phyloP scores from a whole-genome alignment of 2,113 vertebrate genomes.

The Craseonycteris thonglongyai region DNA sequence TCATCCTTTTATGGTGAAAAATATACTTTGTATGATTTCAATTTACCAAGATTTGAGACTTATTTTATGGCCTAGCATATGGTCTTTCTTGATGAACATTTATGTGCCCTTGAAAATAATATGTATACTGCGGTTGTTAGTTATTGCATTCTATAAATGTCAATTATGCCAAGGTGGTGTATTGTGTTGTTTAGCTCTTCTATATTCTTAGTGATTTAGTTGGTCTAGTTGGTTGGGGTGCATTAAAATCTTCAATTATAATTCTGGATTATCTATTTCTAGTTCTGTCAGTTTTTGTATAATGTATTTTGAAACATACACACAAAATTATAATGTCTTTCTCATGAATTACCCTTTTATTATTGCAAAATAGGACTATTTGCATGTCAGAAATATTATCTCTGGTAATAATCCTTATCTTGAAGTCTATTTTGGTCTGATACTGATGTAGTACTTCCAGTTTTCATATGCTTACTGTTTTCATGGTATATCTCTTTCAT shows the following conservation, averaged over 20 bases:
- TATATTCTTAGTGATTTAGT: background rate
- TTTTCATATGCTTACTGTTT: too few species aligned
- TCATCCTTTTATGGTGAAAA: too few species aligned
- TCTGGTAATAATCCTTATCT: background rate
- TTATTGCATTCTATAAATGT: background rate
- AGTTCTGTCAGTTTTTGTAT: background rate
- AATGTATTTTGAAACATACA: background rate
- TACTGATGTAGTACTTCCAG: background rate
- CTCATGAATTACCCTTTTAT: background rate
- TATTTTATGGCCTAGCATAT: too few species aligned
- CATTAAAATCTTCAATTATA: constrained; percentile 9
- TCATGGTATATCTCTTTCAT: too few species aligned
- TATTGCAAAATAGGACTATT: background rate
- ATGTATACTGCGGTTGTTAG: background rate
- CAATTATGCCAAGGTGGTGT: too few species aligned
- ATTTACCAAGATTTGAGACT: too few species aligned
- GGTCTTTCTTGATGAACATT: background rate
- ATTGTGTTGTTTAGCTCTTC: background rate
- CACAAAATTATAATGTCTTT: background rate
- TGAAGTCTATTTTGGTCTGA: background rate
- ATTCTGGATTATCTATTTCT: background rate
- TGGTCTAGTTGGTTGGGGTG: background rate
- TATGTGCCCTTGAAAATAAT: background rate
- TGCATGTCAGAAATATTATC: too few species aligned
- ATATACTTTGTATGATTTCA: too few species aligned